phyloP scores from a whole-genome alignment of 2,797 vertebrate genomes.

The Eupleurogrammus muticus region DNA sequence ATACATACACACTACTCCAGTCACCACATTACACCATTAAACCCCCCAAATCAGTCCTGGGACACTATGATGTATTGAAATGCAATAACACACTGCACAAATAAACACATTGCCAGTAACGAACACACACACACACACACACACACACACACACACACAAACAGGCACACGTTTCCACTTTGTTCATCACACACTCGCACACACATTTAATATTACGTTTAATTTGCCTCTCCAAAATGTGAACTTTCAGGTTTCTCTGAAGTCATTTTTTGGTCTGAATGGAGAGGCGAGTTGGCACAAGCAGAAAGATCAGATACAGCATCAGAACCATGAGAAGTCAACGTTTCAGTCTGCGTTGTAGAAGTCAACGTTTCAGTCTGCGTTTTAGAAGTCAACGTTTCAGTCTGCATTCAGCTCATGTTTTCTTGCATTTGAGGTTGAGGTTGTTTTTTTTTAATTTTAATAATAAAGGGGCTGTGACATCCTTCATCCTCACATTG shows the following conservation, averaged over 20 bases:
- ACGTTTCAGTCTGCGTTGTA: too few relatives aligned
- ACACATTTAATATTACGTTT: conserved; percentile 4
- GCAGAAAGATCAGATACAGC: conserved; percentile 11
- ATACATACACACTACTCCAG: conserved; percentile 15
- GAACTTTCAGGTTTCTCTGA: neutral
- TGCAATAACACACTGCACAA: conserved; percentile 14
- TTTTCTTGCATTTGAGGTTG: neutral
- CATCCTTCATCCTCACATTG: too few relatives aligned
- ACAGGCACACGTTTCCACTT: neutral
- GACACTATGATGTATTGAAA: conserved; percentile 17
- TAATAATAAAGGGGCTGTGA: too few relatives aligned
- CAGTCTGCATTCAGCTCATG: neutral
- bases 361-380: neutral
- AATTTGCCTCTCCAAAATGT: neutral
- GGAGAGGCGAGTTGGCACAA: conserved; percentile 53
- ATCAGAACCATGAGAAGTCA: too few relatives aligned
- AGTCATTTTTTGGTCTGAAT: conserved; percentile 8
- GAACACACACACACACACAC: conserved; percentile 4
- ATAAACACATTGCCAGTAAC: conserved; percentile 22
- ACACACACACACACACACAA: neutral
- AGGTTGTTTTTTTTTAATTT: neutral
- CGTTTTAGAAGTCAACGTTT: too few relatives aligned
- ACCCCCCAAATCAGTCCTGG: conserved; percentile 26
- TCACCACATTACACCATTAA: conserved; percentile 14
- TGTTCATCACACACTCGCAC: conserved; percentile 10